Conservation (phyloP, 1,140 invertebrate genomes). For the Antheraea mylitta region DNA sequence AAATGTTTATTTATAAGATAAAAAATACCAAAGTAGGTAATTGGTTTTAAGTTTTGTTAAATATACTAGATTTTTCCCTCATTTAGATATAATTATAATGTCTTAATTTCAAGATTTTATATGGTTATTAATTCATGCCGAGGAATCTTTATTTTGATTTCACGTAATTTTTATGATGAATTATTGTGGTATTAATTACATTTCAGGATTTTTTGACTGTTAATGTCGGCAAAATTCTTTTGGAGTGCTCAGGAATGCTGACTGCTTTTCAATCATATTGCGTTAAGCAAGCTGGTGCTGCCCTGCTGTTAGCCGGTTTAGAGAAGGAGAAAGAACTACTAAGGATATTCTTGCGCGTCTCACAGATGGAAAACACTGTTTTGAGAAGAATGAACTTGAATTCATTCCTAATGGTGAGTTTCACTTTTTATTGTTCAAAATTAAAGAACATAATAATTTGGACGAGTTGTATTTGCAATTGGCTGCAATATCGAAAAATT, state of each 20-base stretch:
- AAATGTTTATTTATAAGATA: too few species aligned
- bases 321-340: conserved; percentile 97
- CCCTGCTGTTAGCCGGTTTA: conserved; percentile 91
- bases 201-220: conserved; percentile 90
- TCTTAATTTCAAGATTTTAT: background rate
- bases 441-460: too few species aligned
- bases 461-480: too few species aligned
- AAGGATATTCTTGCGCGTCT: conserved; percentile 95
- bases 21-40: too few species aligned
- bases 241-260: conserved; percentile 95
- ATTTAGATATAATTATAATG: background rate
- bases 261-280: conserved; percentile 97
- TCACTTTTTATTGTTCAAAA: too few species aligned
- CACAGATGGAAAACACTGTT: conserved; percentile 97
- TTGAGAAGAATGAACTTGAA: conserved; percentile 97
- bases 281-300: conserved; percentile 93
- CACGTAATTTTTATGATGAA: background rate
- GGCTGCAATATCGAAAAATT: too few species aligned
- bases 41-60: too few species aligned
- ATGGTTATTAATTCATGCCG: background rate
- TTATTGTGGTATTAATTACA: conserved; percentile 16
- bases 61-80: too few species aligned
- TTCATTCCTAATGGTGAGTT: conserved; percentile 95
- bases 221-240: conserved; percentile 94
- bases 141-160: conserved; percentile 6